Conservation (phyloP, 1,140 invertebrate species). For the Leptopilina clavipes region DNA sequence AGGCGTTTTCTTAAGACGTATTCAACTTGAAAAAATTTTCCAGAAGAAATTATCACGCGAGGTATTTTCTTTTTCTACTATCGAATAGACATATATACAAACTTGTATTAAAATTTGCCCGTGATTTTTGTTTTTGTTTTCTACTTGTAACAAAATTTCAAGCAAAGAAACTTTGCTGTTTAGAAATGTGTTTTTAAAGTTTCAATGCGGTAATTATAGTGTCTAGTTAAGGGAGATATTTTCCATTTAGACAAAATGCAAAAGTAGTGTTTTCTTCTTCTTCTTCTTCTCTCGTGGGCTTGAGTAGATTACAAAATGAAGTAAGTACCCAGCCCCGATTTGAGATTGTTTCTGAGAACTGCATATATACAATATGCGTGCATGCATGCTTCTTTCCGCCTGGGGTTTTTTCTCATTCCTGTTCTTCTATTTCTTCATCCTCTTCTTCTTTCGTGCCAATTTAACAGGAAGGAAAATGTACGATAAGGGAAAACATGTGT, state of each 20-base stretch:
- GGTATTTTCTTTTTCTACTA: no score
- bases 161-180: background rate
- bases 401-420: no score
- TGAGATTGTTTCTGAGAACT: slow-evolving; percentile 1
- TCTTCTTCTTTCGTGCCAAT: background rate
- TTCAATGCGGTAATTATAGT: background rate
- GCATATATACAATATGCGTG: slow-evolving; percentile 20
- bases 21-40: no score
- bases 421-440: no score
- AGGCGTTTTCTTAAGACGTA: no score
- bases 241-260: background rate
- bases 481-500: slow-evolving; percentile 7
- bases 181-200: background rate
- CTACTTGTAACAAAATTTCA: background rate
- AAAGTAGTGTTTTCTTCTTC: background rate
- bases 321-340: background rate
- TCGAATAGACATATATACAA: no score
- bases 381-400: background rate
- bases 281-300: background rate
- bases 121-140: no score
- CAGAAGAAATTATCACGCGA: no score
- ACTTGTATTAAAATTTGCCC: no score
- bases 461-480: background rate
- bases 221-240: slow-evolving; percentile 4
- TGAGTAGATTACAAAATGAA: background rate